Conservation (phyloP, 2,113 vertebrate species). For the Donacobius atricapilla region DNA sequence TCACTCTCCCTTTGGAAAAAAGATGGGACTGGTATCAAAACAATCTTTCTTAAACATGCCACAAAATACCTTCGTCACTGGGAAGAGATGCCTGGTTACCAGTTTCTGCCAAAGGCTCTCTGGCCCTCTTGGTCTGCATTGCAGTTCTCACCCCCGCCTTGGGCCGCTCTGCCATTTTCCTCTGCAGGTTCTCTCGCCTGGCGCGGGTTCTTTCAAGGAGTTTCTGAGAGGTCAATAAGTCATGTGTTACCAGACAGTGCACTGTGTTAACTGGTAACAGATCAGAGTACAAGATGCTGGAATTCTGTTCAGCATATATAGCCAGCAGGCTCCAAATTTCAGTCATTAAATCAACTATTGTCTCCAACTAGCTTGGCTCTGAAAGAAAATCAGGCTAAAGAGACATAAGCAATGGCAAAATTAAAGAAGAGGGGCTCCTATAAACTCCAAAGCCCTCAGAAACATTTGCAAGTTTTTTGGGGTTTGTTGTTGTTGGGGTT, state of each 20-base stretch:
- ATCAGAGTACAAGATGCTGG: not conserved
- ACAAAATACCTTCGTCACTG: conserved; percentile 77
- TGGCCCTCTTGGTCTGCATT: conserved; percentile 74
- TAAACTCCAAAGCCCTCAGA: not conserved
- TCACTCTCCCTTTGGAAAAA: not conserved
- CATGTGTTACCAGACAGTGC: not conserved
- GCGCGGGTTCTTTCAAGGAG: conserved; percentile 93
- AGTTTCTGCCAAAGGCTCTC: conserved; percentile 88
- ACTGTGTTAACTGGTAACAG: not conserved
- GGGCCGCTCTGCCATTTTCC: conserved; percentile 89
- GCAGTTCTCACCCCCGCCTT: conserved; percentile 67
- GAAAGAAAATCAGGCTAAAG: not conserved
- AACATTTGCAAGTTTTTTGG: not conserved
- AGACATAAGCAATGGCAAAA: not conserved
- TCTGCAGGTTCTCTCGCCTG: conserved; percentile 94
- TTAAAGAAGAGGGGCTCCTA: not conserved
- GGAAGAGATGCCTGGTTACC: conserved; percentile 70
- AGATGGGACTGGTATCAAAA: not conserved
- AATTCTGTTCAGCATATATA: not conserved
- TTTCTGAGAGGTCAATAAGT: conserved; percentile 77
- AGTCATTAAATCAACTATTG: not conserved
- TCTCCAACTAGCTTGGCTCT: not conserved
- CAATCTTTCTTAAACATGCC: not conserved
- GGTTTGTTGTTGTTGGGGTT: too few relatives aligned
- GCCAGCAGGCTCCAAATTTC: not conserved